A percentile compares a stretch with the other conserved stretches of the same genome.
Evolutionary conservation across 2,113 vertebrate species (phyloP).

Genomic region (Melospiza georgiana): DNA sequence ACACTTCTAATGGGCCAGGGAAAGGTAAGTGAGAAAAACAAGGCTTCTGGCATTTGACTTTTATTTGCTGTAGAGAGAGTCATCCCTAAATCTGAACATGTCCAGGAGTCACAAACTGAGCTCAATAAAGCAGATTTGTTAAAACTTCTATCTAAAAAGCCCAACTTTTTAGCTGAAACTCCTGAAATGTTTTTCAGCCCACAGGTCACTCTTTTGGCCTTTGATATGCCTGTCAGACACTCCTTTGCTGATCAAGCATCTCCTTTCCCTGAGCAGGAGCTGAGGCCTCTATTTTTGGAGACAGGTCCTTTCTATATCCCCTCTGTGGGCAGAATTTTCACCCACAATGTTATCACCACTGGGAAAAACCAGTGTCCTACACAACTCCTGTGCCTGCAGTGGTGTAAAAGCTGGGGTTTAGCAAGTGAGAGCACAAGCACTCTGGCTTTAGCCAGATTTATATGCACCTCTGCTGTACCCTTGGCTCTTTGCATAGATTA

Average conservation of each 20-base stretch:
- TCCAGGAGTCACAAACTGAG: background rate
- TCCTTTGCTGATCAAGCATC: background rate
- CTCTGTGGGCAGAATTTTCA: background rate
- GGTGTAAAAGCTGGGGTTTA: background rate
- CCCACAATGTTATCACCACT: background rate
- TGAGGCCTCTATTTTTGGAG: background rate
- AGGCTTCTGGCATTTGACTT: background rate
- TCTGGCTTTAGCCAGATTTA: slow-evolving; percentile 47
- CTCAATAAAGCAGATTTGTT: background rate
- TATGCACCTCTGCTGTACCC: slow-evolving; percentile 26
- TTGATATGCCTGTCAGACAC: background rate
- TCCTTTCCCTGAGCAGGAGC: background rate
- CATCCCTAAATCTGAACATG: background rate
- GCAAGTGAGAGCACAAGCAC: background rate
- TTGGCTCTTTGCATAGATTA: slow-evolving; percentile 58
- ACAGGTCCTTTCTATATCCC: background rate
- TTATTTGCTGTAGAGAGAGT: background rate
- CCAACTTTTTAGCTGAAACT: background rate
- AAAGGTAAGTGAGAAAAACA: background rate
- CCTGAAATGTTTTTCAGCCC: background rate
- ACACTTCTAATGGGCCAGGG: background rate
- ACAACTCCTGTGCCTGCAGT: background rate
- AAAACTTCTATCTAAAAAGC: background rate
- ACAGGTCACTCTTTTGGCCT: background rate
- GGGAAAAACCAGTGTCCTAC: background rate